Base-by-base conservation (phyloP, 2,888 invertebrate species). In the Ischnus inquisitorius region DNA sequence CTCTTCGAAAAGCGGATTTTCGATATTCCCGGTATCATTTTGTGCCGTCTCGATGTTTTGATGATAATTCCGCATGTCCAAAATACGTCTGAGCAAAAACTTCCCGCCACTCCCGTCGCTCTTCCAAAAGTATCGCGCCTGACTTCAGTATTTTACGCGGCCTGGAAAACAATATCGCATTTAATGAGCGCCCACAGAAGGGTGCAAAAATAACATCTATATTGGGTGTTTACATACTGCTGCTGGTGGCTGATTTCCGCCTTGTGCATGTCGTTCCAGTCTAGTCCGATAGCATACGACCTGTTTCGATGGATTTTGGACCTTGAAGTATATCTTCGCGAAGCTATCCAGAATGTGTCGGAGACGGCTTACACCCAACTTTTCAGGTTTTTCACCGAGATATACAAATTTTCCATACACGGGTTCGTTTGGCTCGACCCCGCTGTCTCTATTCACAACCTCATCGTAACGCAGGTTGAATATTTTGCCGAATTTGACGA, bases 331-430 rank as follows among this genome's bases (percentile, higher is more conserved):
- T n/a, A 69, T 39, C 16, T 60, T 69, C 3, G 62, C 48, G 8
- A 78, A 25, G 14, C 19, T 34, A 19, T n/a, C 14, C 14, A 78
- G 28, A 78, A 78, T 69, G 64, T 71, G 78, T 39, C 69, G 69
- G 46, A 69, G 62, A 5, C 43, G 60, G 2, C 69, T 69, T 25
- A 69, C 46, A 12, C 41, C 16, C 4, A 28, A n/a, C 22, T 62
- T 34, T 41, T 69, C 51, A 10, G 48, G 48, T 22, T 64, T 25
- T 6, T 60, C 48, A 16, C 69, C 78, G 28, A 25, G 16, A 22
- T 71, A 78, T 8, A 16, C 51, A n/a, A 78, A 71, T 14, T 69
- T 34, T 51, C 69, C 69, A 10, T 39, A 60, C 48, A 41, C 64
- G 1, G 62, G 69, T 2, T 46, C 25, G 34, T 14, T 43, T 12